Conservation (phyloP, 1,140 invertebrate species). For the Condylostylus longicornis region DNA sequence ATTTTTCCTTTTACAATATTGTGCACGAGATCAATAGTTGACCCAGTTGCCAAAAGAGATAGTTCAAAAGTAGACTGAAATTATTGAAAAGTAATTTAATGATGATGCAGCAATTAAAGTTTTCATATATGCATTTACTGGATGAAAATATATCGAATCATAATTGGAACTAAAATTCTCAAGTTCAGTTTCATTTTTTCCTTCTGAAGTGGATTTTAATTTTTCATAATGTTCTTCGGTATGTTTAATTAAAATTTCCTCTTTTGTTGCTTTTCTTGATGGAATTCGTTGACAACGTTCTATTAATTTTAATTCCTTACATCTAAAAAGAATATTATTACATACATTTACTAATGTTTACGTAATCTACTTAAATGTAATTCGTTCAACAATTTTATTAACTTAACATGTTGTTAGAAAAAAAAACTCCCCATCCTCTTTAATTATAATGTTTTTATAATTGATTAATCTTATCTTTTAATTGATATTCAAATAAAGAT, state of each 20-base stretch:
- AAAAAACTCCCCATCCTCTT: no score
- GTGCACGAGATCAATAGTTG: conserved; percentile 65
- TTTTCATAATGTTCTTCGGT: conserved; percentile 44
- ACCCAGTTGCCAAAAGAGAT: conserved; percentile 61
- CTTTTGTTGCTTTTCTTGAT: conserved; percentile 47
- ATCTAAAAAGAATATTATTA: no score
- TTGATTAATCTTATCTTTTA: no score
- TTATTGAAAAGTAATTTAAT: conserved; percentile 5
- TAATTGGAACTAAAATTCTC: conserved; percentile 62
- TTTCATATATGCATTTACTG: conserved; percentile 38
- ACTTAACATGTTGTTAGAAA: no score
- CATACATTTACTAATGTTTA: no score
- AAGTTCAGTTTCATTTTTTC: conserved; percentile 40
- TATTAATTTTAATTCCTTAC: conserved; percentile 53
- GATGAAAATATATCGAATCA: conserved; percentile 76
- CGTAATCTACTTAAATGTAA: no score
- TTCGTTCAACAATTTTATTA: no score
- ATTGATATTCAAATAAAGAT: no score
- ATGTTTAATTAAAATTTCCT: conserved; percentile 54
- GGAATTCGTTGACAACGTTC: conserved; percentile 47
- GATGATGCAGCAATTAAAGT: no score
- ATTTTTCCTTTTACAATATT: conserved; percentile 49
- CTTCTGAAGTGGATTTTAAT: conserved; percentile 45
- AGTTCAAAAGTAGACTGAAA: conserved; percentile 63
- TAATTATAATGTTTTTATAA: no score